phyloP scores from a whole-genome alignment of 2,113 vertebrate genomes.

The Sander vitreus region DNA sequence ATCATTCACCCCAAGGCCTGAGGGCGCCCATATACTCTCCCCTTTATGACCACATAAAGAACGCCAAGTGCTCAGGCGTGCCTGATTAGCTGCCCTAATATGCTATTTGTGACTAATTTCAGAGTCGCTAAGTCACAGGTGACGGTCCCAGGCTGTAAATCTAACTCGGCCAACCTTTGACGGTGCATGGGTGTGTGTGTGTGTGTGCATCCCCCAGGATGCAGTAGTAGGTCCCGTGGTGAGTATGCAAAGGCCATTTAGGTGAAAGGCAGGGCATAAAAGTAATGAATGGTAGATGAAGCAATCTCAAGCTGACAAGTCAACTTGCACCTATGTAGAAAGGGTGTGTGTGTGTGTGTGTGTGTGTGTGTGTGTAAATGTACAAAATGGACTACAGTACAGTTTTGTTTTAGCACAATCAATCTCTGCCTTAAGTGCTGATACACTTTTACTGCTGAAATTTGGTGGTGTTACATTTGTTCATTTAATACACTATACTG shows the following conservation, averaged over 20 bases:
- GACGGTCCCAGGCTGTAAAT: constrained; percentile 93
- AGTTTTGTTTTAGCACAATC: constrained; percentile 86
- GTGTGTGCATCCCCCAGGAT: constrained; percentile 56
- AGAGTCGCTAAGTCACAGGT: constrained; percentile 94
- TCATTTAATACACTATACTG: constrained; percentile 75
- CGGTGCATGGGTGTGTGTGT: constrained; percentile 20
- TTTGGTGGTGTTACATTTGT: constrained; percentile 73
- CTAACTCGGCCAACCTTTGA: constrained; percentile 78
- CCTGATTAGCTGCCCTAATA: constrained; percentile 98
- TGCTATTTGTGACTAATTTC: constrained; percentile 99
- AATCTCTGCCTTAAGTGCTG: constrained; percentile 86
- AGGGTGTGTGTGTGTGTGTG: constrained; percentile 59
- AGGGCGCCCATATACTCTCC: constrained; percentile 88
- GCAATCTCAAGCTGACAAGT: constrained; percentile 85
- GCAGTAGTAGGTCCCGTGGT: constrained; percentile 79
- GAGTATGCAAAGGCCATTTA: constrained; percentile 94
- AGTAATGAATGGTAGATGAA: constrained; percentile 91
- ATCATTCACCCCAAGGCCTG: constrained; percentile 92
- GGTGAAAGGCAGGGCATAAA: constrained; percentile 90
- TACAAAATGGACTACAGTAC: constrained; percentile 46
- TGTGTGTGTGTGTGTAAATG: constrained; percentile 6
- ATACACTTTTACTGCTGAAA: constrained; percentile 86
- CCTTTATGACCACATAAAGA: constrained; percentile 96
- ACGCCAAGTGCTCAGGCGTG: constrained; percentile 92
- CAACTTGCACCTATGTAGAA: constrained; percentile 81